Evolutionary conservation across 2,113 vertebrate genomes (phyloP).

Genomic region (Podilymbus podiceps): DNA sequence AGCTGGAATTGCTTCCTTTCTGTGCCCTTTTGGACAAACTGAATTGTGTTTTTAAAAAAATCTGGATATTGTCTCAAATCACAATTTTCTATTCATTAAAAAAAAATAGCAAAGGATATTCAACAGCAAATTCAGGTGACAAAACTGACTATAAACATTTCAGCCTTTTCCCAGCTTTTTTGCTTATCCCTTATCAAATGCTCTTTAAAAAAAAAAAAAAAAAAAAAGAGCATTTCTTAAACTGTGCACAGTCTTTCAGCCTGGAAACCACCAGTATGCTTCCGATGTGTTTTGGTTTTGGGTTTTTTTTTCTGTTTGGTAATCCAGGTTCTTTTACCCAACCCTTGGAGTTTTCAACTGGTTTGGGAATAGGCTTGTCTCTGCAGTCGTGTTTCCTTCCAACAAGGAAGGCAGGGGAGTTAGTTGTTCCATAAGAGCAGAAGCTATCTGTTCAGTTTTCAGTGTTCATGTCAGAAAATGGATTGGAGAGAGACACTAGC

Average conservation of each 20-base stretch:
- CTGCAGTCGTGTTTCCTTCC: not conserved
- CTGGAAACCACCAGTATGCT: not conserved
- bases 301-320: not conserved
- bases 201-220: not conserved
- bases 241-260: not conserved
- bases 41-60: not conserved
- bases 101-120: not conserved
- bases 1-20: not conserved
- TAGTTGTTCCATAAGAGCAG: not conserved
- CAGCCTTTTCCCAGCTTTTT: not conserved
- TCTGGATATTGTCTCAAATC: not conserved
- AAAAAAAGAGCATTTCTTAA: not conserved
- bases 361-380: not conserved
- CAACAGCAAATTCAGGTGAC: not conserved
- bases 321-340: not conserved
- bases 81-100: not conserved
- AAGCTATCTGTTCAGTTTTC: not conserved
- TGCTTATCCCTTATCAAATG: not conserved
- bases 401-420: not conserved
- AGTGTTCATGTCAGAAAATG: not conserved
- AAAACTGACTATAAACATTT: not conserved
- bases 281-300: not conserved
- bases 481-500: not conserved
- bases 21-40: not conserved
- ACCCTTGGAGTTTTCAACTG: not conserved